phyloP scores from a whole-genome alignment of 2,113 vertebrate genomes.

The Pachyramphus minor region DNA sequence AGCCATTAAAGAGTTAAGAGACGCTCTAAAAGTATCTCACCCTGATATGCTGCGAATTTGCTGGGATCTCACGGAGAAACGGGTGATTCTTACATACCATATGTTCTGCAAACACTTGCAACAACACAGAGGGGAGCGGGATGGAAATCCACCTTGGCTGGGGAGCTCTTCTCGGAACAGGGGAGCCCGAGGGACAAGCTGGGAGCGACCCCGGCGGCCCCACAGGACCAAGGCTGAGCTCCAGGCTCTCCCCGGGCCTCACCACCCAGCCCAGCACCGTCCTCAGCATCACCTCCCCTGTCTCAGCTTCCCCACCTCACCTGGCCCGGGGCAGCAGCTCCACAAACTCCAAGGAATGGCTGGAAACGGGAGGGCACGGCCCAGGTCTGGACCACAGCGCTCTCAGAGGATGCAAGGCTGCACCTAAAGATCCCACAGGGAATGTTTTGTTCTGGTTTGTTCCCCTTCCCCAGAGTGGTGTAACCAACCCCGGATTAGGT shows the following conservation, averaged over 20 bases:
- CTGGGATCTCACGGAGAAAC: slow-evolving; percentile 23
- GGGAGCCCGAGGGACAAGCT: background rate
- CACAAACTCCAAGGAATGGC: rapidly evolving
- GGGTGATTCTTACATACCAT: slow-evolving; percentile 54
- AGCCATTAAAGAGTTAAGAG: slow-evolving; percentile 37
- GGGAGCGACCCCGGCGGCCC: background rate
- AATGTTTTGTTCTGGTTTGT: background rate
- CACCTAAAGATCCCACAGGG: rapidly evolving
- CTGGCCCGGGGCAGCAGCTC: rapidly evolving
- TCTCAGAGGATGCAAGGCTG: background rate
- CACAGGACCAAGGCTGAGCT: rapidly evolving
- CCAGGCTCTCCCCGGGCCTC: background rate
- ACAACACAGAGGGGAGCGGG: slow-evolving; percentile 17
- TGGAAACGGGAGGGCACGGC: rapidly evolving
- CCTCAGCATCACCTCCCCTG: background rate
- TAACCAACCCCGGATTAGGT: background rate
- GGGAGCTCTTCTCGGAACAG: background rate
- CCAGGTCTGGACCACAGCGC: rapidly evolving
- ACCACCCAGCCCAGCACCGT: background rate
- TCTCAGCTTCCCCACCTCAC: rapidly evolving
- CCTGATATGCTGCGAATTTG: slow-evolving; percentile 42
- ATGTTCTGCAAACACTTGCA: slow-evolving; percentile 29
- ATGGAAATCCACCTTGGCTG: slow-evolving; percentile 10
- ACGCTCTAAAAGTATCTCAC: slow-evolving; percentile 24
- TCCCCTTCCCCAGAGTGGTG: background rate